phyloP scores from a whole-genome alignment of 1,140 invertebrate genomes.

The Zaprionus taronus region DNA sequence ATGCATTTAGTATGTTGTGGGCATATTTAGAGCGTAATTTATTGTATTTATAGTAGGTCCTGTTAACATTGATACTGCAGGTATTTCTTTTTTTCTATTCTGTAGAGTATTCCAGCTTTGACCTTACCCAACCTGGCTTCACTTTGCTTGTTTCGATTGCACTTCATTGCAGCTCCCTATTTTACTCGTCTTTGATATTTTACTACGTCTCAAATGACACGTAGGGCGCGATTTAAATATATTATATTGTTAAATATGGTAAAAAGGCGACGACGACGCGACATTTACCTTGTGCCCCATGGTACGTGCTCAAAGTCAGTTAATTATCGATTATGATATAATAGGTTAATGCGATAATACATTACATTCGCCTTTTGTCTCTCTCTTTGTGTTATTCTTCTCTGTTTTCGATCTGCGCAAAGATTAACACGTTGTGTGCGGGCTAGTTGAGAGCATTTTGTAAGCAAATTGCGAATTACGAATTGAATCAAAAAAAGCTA shows the following conservation, averaged over 20 bases:
- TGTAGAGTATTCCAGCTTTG: not conserved
- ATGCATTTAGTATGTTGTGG: too few relatives aligned
- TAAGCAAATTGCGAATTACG: not conserved
- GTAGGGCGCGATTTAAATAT: conserved; percentile 19
- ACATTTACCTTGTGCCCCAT: conserved; percentile 5
- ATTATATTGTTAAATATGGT: conserved; percentile 10
- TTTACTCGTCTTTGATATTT: not conserved
- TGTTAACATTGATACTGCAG: too few relatives aligned
- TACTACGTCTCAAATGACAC: conserved; percentile 16
- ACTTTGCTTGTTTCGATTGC: not conserved
- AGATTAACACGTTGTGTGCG: not conserved
- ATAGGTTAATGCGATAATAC: conserved; percentile 25
- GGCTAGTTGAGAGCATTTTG: not conserved
- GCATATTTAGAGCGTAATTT: too few relatives aligned
- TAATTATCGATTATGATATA: conserved; percentile 39
- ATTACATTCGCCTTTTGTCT: not conserved
- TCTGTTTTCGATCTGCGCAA: not conserved
- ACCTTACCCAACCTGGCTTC: not conserved
- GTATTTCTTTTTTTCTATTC: too few relatives aligned
- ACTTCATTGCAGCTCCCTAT: not conserved
- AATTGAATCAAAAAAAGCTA: conserved; percentile 2
- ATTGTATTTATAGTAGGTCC: too few relatives aligned
- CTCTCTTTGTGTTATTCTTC: conserved; percentile 2
- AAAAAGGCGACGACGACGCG: conserved; percentile 7
- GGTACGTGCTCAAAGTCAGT: conserved; percentile 35